phyloP scores from a whole-genome alignment of 2,888 invertebrate genomes.

The Acronicta psi region DNA sequence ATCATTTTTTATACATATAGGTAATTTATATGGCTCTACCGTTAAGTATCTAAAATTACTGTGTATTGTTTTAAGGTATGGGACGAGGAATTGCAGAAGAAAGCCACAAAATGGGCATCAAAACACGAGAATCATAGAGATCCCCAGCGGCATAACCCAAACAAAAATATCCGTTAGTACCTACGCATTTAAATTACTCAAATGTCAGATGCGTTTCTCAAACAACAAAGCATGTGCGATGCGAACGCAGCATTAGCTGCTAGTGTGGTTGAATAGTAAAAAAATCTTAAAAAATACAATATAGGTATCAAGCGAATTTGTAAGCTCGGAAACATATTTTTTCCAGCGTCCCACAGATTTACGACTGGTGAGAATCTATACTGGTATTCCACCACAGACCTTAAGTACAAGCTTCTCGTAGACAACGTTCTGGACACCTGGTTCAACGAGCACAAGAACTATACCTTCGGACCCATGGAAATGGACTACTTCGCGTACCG shows the following conservation, averaged over 20 bases:
- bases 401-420: constrained; percentile 58
- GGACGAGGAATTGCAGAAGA: constrained; percentile 75
- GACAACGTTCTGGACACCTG: constrained; percentile 65
- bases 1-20: no score
- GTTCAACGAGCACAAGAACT: constrained; percentile 77
- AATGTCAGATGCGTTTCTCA: no score
- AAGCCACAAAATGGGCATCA: constrained; percentile 70
- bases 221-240: no score
- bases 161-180: constrained; percentile 64
- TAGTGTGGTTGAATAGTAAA: no score
- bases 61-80: constrained; percentile 68
- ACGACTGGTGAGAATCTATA: constrained; percentile 78
- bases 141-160: constrained; percentile 68
- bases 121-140: neutral
- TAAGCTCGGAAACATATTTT: no score
- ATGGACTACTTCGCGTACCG: constrained; percentile 60
- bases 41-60: neutral
- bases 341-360: constrained; percentile 76
- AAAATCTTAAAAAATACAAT: no score
- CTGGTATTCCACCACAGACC: constrained; percentile 63
- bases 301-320: no score
- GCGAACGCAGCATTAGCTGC: no score
- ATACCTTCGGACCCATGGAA: constrained; percentile 61
- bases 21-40: no score
- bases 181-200: constrained; percentile 12